phyloP scores from a whole-genome alignment of 2,888 invertebrate genomes.

The Parthenolecanium corni region DNA sequence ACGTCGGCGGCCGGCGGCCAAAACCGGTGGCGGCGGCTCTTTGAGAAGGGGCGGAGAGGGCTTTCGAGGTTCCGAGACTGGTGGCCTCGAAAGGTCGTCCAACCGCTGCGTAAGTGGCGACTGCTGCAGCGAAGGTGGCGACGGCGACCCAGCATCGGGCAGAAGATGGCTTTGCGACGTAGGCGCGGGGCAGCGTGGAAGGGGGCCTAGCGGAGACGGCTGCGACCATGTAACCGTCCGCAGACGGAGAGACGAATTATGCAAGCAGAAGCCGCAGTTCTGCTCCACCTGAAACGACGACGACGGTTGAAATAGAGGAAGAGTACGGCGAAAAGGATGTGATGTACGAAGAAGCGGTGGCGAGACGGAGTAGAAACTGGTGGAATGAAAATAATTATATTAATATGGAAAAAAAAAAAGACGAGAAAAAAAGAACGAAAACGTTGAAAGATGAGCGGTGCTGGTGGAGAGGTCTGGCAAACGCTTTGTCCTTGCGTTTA shows the following conservation, averaged over 20 bases:
- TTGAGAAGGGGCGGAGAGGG: background rate
- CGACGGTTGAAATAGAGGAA: no score
- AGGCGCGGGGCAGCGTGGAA: background rate
- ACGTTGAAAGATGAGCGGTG: background rate
- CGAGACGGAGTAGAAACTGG: background rate
- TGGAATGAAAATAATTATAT: background rate
- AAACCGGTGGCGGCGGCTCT: background rate
- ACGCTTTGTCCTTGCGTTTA: slow-evolving; percentile 27
- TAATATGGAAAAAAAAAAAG: no score
- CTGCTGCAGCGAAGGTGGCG: no score
- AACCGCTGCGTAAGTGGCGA: slow-evolving; percentile 15
- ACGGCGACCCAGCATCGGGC: background rate
- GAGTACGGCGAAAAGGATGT: background rate
- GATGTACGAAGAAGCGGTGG: background rate
- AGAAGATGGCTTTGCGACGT: background rate
- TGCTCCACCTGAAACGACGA: no score
- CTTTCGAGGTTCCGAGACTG: slow-evolving; percentile 20
- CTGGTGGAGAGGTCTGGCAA: slow-evolving; percentile 12
- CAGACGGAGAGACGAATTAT: slow-evolving; percentile 17
- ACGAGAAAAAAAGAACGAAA: background rate
- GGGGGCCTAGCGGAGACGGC: background rate
- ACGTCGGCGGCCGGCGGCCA: background rate
- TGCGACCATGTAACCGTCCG: background rate
- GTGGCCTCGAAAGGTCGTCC: slow-evolving; percentile 30
- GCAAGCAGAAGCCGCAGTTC: slow-evolving; percentile 9